Evolutionary conservation across 1,140 invertebrate species (phyloP).

Genomic region (Hycleus phaleratus): DNA sequence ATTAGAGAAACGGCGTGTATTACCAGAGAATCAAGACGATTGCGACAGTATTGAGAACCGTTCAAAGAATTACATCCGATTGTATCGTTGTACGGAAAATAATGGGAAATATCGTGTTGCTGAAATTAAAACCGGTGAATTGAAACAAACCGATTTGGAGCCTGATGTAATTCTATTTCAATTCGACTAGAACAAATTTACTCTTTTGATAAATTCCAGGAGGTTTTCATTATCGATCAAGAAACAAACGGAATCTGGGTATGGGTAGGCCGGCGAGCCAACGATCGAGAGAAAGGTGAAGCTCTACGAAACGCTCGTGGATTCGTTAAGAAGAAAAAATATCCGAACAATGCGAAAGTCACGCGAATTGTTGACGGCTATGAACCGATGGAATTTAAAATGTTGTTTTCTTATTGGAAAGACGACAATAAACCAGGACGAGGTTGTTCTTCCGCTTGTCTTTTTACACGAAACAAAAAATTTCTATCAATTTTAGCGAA

Average conservation of each 20-base stretch:
- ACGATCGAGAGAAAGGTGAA: constrained; percentile 60
- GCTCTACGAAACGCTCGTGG: constrained; percentile 80
- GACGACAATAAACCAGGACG: constrained; percentile 33
- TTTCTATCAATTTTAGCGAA: constrained; percentile 16
- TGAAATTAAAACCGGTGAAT: constrained; percentile 78
- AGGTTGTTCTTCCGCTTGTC: constrained; percentile 2
- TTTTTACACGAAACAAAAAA: not conserved
- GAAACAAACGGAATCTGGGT: constrained; percentile 83
- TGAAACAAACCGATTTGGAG: constrained; percentile 69
- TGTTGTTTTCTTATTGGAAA: constrained; percentile 72
- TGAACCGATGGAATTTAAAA: constrained; percentile 82
- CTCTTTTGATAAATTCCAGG: constrained; percentile 43
- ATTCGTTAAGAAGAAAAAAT: constrained; percentile 82
- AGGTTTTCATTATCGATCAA: constrained; percentile 82
- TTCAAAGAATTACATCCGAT: constrained; percentile 46
- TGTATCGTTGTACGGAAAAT: constrained; percentile 66
- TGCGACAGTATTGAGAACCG: constrained; percentile 22
- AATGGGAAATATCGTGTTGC: constrained; percentile 77
- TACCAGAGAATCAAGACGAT: constrained; percentile 44
- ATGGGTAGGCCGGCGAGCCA: constrained; percentile 77
- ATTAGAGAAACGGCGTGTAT: constrained; percentile 52
- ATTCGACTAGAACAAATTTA: not conserved
- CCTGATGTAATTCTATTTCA: constrained; percentile 50
- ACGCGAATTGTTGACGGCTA: constrained; percentile 70
- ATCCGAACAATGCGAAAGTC: constrained; percentile 65